Evolutionary conservation across 2,113 vertebrate species (phyloP), one percentile per base, ranked within the genome.

Genomic region (Oreochromis spilurus): DNA sequence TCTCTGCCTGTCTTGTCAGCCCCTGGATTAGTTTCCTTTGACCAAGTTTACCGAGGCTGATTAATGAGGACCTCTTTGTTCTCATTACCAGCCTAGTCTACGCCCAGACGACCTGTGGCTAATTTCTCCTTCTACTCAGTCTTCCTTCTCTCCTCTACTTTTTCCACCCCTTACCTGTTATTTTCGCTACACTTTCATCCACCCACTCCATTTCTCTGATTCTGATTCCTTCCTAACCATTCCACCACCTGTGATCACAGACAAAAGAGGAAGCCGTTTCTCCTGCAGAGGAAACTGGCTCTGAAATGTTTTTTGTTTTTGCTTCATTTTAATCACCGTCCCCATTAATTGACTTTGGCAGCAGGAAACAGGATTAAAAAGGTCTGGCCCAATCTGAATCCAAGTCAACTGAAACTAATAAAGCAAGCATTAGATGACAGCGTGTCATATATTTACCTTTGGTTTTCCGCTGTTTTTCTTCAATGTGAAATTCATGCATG

Each of bases 1-100:
- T 77, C 52, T 31, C 40, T 24, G 34, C 48, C 58, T 53, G 48
- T 70, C 82, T 60, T 77, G 82, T 82, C 91, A 81, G 58, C 38
- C 24, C 43, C 43, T 53, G 89, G 62, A 90, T 91, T 90, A 84
- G 82, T 83, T 88, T 83, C 83, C 50, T 72, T 84, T 90, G 86
- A 93, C 82, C 75, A 89, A 53, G 29, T 93, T 84, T 82, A 79
- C 65, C 79, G 29, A 13, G 5, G 75, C 57, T 92, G 84, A 91
- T 89, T 83, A 85, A 91, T 78, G 81, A 85, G 82, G 26, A 67
- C 65, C 60, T 84, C 53, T 89, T 53, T 54, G 21, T 88, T 86
- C 80, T 93, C 85, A 89, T 92, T 92, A 90, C 65, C 79, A 79
- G 67, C 3, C 31, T 52, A 2, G 65, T 62, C 65, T 11, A 75